phyloP scores from a whole-genome alignment of 2,113 vertebrate genomes.

The Atractosteus spatula region DNA sequence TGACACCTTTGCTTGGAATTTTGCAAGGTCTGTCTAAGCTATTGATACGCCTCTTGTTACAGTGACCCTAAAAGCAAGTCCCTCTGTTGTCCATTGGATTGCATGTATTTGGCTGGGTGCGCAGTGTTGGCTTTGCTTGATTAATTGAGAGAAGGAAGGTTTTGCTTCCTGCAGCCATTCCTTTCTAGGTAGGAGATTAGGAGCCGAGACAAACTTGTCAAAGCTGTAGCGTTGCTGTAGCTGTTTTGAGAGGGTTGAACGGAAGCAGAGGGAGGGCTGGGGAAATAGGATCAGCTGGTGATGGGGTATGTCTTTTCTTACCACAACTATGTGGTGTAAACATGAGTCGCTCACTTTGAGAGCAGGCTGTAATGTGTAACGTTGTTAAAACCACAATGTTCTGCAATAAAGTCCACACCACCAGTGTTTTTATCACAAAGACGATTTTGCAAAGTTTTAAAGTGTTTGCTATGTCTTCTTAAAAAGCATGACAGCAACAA shows the following conservation, averaged over 20 bases:
- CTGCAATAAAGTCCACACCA: not conserved
- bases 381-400: constrained; percentile 38
- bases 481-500: no score
- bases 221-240: constrained; percentile 24
- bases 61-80: not conserved
- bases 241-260: constrained; percentile 29
- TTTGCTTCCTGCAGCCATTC: constrained; percentile 37
- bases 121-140: constrained; percentile 30
- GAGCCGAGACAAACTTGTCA: constrained; percentile 35
- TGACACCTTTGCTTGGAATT: constrained; percentile 77
- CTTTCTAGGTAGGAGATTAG: constrained; percentile 30
- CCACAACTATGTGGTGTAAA: constrained; percentile 62
- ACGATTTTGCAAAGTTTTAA: no score
- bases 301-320: constrained; percentile 71
- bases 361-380: constrained; percentile 45
- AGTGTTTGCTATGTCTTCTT: no score
- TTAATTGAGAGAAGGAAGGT: constrained; percentile 34
- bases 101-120: constrained; percentile 25
- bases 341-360: constrained; percentile 51
- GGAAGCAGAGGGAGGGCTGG: constrained; percentile 52
- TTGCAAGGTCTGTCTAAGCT: constrained; percentile 66
- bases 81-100: constrained; percentile 12
- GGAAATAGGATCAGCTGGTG: constrained; percentile 82
- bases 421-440: no score
- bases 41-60: constrained; percentile 38